These are phyloP conservation scores for Sitobion miscanthi DNA, from an alignment of 1,140 invertebrate genomes.

Conservation along the genomic window DNA sequence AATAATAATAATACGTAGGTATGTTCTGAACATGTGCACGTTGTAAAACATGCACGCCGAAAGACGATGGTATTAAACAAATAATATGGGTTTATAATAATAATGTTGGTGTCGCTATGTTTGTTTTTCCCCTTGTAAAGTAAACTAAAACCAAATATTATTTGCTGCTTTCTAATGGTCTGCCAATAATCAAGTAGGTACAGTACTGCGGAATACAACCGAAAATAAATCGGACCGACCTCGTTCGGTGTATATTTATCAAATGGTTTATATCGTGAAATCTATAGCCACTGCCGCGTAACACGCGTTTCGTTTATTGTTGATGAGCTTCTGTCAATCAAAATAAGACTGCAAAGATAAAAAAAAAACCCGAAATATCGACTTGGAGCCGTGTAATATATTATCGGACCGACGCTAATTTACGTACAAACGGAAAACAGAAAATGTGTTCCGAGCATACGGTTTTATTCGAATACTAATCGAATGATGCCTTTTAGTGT, in stretches of 20 bases:
- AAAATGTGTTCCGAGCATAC: background rate
- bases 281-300: background rate
- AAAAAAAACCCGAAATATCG: background rate
- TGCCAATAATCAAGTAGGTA: background rate
- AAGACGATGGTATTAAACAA: background rate
- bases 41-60: background rate
- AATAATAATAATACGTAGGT: background rate
- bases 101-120: background rate
- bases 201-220: background rate
- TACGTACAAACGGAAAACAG: background rate
- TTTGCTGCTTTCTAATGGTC: slow-evolving; percentile 9
- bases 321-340: background rate
- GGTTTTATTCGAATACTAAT: background rate
- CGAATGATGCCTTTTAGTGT: background rate
- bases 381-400: background rate
- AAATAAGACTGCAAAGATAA: background rate
- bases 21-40: background rate
- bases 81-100: slow-evolving; percentile 8
- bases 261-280: background rate
- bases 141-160: background rate
- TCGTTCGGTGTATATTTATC: background rate
- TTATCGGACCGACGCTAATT: background rate
- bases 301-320: background rate
- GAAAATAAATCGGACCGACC: slow-evolving; percentile 6
- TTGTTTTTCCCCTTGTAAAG: background rate